These are phyloP conservation scores for Drosophila asahinai DNA, from an alignment of 1,140 invertebrate genomes.

Conservation along the genomic window DNA sequence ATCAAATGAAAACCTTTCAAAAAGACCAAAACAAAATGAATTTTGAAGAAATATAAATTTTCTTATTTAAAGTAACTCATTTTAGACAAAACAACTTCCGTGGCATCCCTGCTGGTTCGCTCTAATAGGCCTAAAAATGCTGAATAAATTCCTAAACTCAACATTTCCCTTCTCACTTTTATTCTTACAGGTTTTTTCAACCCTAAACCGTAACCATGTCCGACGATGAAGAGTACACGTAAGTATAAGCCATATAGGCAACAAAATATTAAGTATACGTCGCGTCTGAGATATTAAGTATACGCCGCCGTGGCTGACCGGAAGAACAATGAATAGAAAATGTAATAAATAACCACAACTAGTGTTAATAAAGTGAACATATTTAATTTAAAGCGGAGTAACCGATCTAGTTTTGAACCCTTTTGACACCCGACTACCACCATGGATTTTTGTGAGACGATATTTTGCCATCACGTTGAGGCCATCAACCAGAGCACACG, in stretches of 20 bases:
- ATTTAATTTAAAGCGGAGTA: conserved; percentile 25
- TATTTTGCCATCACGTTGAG: conserved; percentile 23
- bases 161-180: conserved; percentile 19
- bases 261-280: conserved; percentile 51
- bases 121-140: not conserved
- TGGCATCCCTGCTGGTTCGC: not conserved
- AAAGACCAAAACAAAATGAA: not conserved
- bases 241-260: conserved; percentile 80
- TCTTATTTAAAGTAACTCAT: too few relatives aligned
- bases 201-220: conserved; percentile 89
- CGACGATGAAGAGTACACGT: conserved; percentile 91
- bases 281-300: conserved; percentile 48
- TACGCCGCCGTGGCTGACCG: conserved; percentile 20
- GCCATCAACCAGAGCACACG: conserved; percentile 14
- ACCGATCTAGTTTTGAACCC: conserved; percentile 19
- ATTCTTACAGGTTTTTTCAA: conserved; percentile 86
- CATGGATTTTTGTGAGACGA: conserved; percentile 27
- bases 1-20: not conserved
- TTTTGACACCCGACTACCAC: conserved; percentile 16
- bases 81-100: not conserved
- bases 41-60: not conserved
- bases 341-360: conserved; percentile 8
- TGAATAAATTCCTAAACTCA: not conserved
- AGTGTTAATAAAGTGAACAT: conserved; percentile 38
- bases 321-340: not conserved